Base-by-base conservation (phyloP, 2,797 vertebrate genomes). In the Sebastiscus tertius region DNA sequence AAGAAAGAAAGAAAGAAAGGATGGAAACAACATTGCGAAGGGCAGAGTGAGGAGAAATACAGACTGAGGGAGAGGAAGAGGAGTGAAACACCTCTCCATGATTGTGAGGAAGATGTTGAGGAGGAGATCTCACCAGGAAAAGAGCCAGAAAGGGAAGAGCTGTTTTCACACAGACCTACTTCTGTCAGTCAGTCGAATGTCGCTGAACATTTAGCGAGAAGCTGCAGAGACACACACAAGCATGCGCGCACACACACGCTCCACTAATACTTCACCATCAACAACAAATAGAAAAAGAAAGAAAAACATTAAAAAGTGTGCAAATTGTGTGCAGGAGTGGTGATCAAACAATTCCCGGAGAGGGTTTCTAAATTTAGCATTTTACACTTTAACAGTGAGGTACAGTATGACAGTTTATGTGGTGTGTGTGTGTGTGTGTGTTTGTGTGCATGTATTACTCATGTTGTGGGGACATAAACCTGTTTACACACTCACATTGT, bases 131-230 rank as follows among this genome's bases (percentile, higher is more conserved):
- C 63, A 68, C 60, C 78, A 78, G 81, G 64, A 86, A 49, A 42
- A 66, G 64, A 84, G 62, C 20, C 80, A 82, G 71, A 71, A n/a
- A 80, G 12, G 36, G 54, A 66, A 82, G 75, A 87, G 72, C 46
- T 82, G 34, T 74, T 88, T 81, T 75, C 77, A 81, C 24, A 7
- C 60, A 91, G 85, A 92, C 89, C 88, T 87, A 90, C 89, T 92
- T 91, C 87, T 91, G 90, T 89, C 90, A 91, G 72, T 88, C 85
- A 87, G 83, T 67, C 4, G 3, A 66, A 64, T 22, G 67, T 67
- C 13, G 4, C 75, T 58, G 33, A 79, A 71, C 64, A 36, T 80
- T 65, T 69, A 64, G 69, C 2, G 22, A 67, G 54, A 49, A 82
- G 52, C 77, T 79, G 27, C 62, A n/a, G 62, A 78, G 14, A 52